phyloP scores from a whole-genome alignment of 2,888 invertebrate genomes.

The Malachius bipustulatus region DNA sequence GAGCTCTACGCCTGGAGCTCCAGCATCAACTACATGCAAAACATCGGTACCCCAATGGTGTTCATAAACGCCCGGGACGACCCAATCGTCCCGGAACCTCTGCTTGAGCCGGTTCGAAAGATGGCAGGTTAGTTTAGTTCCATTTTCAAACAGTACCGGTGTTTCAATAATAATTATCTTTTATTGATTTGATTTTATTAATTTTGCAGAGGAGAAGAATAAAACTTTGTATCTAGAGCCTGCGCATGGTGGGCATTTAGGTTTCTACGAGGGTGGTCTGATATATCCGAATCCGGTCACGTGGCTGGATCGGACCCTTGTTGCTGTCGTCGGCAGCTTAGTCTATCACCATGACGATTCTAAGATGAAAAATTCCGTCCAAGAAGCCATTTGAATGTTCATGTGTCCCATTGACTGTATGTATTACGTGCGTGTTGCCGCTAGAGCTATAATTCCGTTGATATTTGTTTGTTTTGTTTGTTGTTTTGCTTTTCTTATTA shows the following conservation, averaged over 20 bases:
- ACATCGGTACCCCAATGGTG: slow-evolving; percentile 75
- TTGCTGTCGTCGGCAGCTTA: slow-evolving; percentile 65
- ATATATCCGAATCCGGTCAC: slow-evolving; percentile 81
- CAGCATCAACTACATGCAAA: slow-evolving; percentile 64
- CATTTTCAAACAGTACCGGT: not conserved
- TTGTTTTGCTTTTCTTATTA: not conserved
- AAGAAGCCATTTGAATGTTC: too few species aligned
- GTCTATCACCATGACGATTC: slow-evolving; percentile 40
- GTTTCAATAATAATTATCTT: too few species aligned
- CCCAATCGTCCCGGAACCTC: slow-evolving; percentile 73
- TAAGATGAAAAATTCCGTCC: slow-evolving; percentile 19
- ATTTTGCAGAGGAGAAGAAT: slow-evolving; percentile 48
- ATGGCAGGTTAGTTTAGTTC: slow-evolving; percentile 55
- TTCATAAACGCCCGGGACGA: slow-evolving; percentile 87
- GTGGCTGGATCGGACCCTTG: slow-evolving; percentile 84
- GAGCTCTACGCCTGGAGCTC: slow-evolving; percentile 82
- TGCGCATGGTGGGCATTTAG: slow-evolving; percentile 88
- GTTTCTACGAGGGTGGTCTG: slow-evolving; percentile 85
- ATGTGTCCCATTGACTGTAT: too few species aligned
- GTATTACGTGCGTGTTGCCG: too few species aligned
- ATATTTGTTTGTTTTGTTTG: not conserved
- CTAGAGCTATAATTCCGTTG: too few species aligned
- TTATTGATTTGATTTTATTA: slow-evolving; percentile 9
- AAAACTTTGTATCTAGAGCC: slow-evolving; percentile 67
- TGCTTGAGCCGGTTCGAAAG: slow-evolving; percentile 60